Evolutionary conservation across 1,140 invertebrate species (phyloP).

Genomic region (Tribolium castaneum): DNA sequence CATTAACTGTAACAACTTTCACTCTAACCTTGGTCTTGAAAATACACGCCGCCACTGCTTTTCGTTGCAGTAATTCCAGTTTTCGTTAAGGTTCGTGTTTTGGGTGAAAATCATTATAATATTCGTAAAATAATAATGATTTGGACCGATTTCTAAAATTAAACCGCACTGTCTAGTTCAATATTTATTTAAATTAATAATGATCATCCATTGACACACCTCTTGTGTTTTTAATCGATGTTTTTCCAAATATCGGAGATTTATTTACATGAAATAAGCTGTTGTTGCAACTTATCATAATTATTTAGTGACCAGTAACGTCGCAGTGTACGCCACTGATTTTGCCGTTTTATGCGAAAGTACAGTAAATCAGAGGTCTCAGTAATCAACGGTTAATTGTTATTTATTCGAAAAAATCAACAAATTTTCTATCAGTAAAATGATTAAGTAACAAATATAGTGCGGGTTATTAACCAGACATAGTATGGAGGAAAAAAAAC

Average conservation of each 20-base stretch:
- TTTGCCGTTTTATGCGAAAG: constrained; percentile 6
- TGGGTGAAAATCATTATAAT: not conserved
- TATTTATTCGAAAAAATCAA: not conserved
- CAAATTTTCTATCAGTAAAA: not conserved
- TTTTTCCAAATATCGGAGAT: not conserved
- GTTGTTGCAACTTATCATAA: not conserved
- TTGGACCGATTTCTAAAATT: constrained; percentile 5
- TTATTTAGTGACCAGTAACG: not conserved
- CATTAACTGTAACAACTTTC: not conserved
- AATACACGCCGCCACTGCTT: not conserved
- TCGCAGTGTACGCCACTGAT: constrained; percentile 3
- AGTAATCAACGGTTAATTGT: not conserved
- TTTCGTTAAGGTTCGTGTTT: not conserved
- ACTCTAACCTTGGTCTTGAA: not conserved
- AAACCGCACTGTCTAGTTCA: not conserved
- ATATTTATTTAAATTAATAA: constrained; percentile 15
- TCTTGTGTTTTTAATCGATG: not conserved
- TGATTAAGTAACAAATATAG: not conserved
- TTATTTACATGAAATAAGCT: not conserved
- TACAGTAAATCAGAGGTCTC: constrained; percentile 19
- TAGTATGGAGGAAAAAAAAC: not conserved
- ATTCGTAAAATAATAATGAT: constrained; percentile 8
- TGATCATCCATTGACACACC: not conserved
- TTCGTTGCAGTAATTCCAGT: not conserved
- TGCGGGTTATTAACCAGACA: not conserved